Conservation (phyloP, 2,888 invertebrate species). For the Selenia dentaria region DNA sequence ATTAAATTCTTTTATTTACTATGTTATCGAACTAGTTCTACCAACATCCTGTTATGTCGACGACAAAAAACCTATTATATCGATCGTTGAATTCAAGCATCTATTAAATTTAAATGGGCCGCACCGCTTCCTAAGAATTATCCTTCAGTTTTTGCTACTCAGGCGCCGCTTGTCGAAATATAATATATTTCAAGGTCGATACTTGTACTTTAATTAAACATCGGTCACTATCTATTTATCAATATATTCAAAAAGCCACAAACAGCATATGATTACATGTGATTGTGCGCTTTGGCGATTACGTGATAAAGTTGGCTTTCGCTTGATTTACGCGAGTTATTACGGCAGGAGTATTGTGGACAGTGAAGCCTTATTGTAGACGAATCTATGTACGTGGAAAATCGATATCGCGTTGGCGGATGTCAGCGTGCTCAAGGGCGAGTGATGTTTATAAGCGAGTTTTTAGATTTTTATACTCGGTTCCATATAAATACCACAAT, state of each 20-base stretch:
- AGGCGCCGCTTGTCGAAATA: constrained; percentile 38
- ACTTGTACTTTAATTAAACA: constrained; percentile 47
- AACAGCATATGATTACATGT: constrained; percentile 9
- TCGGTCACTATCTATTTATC: constrained; percentile 44
- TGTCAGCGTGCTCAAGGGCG: constrained; percentile 65
- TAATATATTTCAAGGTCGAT: constrained; percentile 60
- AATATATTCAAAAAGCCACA: constrained; percentile 31
- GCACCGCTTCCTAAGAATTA: constrained; percentile 20
- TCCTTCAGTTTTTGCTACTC: constrained; percentile 23
- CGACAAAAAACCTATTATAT: constrained; percentile 25
- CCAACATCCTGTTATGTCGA: constrained; percentile 27
- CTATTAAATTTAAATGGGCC: constrained; percentile 17
- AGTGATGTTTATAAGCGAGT: constrained; percentile 45
- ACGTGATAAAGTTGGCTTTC: constrained; percentile 40
- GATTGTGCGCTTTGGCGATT: constrained; percentile 31
- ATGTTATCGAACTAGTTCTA: constrained; percentile 6
- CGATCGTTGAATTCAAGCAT: constrained; percentile 3
- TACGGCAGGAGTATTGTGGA: constrained; percentile 44
- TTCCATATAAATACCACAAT: too few relatives aligned
- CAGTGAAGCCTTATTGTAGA: constrained; percentile 75
- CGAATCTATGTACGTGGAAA: constrained; percentile 73
- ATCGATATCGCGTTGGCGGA: constrained; percentile 78
- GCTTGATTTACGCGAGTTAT: constrained; percentile 37
- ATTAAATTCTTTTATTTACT: constrained; percentile 2
- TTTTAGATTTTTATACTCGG: constrained; percentile 40